Base-by-base conservation (phyloP, 2,113 vertebrate species). In the Brachyhypopomus occidentalis region DNA sequence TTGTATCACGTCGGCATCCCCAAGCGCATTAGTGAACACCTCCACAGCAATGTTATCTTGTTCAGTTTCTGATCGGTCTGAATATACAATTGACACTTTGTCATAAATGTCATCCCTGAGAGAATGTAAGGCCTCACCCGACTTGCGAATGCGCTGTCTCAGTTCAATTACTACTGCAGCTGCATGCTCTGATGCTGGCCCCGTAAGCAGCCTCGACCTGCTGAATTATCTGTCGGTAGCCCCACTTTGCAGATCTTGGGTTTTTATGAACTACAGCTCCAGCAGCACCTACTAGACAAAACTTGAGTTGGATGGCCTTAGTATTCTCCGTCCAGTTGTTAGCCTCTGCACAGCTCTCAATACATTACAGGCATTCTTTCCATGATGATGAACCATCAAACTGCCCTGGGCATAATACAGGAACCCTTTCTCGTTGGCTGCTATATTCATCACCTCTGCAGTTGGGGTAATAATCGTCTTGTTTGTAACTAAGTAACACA, bases 21-120 rank as follows among this genome's bases (percentile, higher is more conserved):
- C 78, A 25, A 82, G n/a, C 0, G 66, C 76, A 12, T 85, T 81
- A 34, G 84, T 86, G 30, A 86, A 87, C 20, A 85, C 76, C n/a
- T 88, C 78, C 0, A 85, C 52, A 12, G n/a, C 59, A 7, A 86
- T 82, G 1, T 62, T 25, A 5, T 86, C 79, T n/a, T 84, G 78
- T 2, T 82, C 78, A 4, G 2, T 17, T 23, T 84, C 83, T 25
- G 80, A 56, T 1, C 38, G 25, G 19, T 87, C 77, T 25, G 60
- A 45, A 64, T 83, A 83, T 2, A 45, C 84, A 52, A 82, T 75
- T 2, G 78, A 75, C 16, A 85, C 84, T 60, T 84, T 84, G 1
- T 81, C 81, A 67, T 85, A 76, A 4, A 79, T 79, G 4, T 85
- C 25, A 25, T 87, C 75, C 34, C 78, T 79, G 9, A 84, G 27